phyloP scores from a whole-genome alignment of 2,797 vertebrate species.

The Tapirus indicus region DNA sequence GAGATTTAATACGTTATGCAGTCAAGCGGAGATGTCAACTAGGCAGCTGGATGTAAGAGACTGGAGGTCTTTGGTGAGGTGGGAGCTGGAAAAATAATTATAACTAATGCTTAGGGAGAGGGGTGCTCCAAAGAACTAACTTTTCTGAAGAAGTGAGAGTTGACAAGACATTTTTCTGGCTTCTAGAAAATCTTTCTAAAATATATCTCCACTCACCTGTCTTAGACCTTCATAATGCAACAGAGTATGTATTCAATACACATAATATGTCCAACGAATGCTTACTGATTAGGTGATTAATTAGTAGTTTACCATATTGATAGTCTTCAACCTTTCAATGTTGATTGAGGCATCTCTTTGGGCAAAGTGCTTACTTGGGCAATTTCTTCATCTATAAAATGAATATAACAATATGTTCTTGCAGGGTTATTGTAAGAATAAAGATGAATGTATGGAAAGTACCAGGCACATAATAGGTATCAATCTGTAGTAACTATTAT shows the following conservation, averaged over 20 bases:
- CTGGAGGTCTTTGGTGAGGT: not conserved
- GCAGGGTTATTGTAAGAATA: not conserved
- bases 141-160: not conserved
- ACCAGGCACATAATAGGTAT: not conserved
- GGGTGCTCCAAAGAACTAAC: not conserved
- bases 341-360: not conserved
- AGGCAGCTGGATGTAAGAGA: not conserved
- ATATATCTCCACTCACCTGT: not conserved
- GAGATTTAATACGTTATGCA: not conserved
- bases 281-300: not conserved
- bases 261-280: not conserved
- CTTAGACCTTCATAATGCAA: not conserved
- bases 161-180: not conserved
- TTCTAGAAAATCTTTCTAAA: conserved; percentile 35
- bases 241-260: not conserved
- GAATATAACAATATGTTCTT: not conserved
- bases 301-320: not conserved
- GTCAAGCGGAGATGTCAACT: not conserved
- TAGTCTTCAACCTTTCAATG: not conserved
- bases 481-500: not conserved
- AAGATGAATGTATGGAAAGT: not conserved
- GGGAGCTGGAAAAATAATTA: not conserved
- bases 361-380: not conserved
- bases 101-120: not conserved
- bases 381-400: conserved; percentile 1